phyloP scores from a whole-genome alignment of 2,888 invertebrate species.

The Lysandra coridon region DNA sequence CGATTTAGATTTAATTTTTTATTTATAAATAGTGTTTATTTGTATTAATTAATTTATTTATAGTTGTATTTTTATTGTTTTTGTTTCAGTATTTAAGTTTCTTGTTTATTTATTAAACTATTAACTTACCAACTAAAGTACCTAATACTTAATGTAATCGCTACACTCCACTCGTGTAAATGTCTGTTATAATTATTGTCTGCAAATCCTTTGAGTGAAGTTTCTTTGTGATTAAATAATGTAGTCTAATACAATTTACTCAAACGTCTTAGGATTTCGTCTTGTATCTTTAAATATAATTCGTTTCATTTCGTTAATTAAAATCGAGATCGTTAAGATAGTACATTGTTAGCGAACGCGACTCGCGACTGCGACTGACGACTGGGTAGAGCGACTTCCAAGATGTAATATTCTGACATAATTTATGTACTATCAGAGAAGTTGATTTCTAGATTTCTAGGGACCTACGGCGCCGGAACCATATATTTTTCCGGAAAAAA shows the following conservation, averaged over 20 bases:
- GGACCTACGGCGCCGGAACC: too few relatives aligned
- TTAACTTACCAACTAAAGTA: not conserved
- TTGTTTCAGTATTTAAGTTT: too few relatives aligned
- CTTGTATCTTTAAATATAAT: conserved; percentile 11
- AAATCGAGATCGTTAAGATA: not conserved
- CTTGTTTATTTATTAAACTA: too few relatives aligned
- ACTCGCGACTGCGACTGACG: not conserved
- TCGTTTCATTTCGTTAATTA: conserved; percentile 20
- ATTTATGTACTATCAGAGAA: too few relatives aligned
- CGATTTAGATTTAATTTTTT: too few relatives aligned
- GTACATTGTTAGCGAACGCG: not conserved
- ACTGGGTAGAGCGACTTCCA: not conserved
- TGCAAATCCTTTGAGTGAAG: conserved; percentile 50
- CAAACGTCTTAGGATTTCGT: conserved; percentile 56
- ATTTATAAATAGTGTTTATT: too few relatives aligned
- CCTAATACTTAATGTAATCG: not conserved
- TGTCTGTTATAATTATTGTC: conserved; percentile 43
- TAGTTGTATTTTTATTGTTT: too few relatives aligned
- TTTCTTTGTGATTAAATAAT: conserved; percentile 75
- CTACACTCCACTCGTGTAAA: not conserved
- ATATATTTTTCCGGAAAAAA: too few relatives aligned
- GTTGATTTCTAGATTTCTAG: too few relatives aligned
- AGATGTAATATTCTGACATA: too few relatives aligned
- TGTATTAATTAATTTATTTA: too few relatives aligned
- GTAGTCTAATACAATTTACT: conserved; percentile 79